These are phyloP conservation scores for Bucorvus abyssinicus DNA, from an alignment of 2,797 vertebrate species.

Conservation along the genomic window DNA sequence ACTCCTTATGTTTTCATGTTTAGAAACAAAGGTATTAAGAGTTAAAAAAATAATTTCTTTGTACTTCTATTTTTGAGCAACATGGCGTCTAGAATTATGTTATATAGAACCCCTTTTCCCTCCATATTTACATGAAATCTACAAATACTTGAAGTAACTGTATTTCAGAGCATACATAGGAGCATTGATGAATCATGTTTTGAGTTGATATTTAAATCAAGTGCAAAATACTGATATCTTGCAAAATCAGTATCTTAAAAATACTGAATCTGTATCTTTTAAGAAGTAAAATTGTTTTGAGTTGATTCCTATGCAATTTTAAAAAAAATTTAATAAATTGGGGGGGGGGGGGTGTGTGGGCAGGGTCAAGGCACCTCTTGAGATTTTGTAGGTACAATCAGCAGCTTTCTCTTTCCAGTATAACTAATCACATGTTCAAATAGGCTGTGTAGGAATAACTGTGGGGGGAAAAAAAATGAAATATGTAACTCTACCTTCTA, in stretches of 20 bases:
- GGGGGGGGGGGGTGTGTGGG: no score
- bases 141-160: slow-evolving; percentile 59
- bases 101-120: slow-evolving; percentile 7
- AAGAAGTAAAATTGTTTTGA: neutral
- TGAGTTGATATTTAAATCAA: slow-evolving; percentile 50
- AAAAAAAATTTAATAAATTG: neutral
- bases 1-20: neutral
- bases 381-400: neutral
- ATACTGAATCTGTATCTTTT: neutral
- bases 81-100: neutral
- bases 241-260: neutral
- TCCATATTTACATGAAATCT: slow-evolving; percentile 26
- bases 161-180: neutral
- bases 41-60: neutral
- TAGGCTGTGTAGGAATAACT: neutral
- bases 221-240: slow-evolving; percentile 29
- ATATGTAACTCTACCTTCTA: neutral
- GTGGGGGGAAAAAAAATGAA: neutral
- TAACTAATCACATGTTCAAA: neutral
- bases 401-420: neutral
- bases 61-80: neutral
- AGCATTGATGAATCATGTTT: slow-evolving; percentile 25
- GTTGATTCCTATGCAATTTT: neutral
- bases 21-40: neutral
- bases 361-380: neutral